These are phyloP conservation scores for Caenorhabditis sp. DNA, from an alignment of 2,888 invertebrate species.

Conservation along the genomic window DNA sequence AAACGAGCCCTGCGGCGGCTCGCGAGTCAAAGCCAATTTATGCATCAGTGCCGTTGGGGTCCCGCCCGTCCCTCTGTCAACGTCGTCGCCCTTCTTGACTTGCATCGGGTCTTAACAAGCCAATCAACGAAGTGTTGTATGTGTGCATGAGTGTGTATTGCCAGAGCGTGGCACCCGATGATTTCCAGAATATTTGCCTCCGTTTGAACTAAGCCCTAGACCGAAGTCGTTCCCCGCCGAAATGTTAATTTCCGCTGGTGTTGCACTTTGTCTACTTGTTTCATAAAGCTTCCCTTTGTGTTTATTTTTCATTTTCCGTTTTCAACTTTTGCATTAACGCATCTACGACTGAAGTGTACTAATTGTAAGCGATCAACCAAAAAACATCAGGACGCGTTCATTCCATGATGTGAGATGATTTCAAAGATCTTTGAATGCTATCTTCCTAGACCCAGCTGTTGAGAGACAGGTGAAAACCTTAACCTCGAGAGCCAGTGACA, in stretches of 20 bases:
- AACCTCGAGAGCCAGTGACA: background rate
- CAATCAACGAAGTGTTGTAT: constrained; percentile 37
- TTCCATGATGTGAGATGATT: too few species aligned
- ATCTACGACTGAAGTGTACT: background rate
- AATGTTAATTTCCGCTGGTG: background rate
- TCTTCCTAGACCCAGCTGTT: constrained; percentile 3
- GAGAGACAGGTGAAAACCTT: background rate
- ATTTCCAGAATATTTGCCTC: constrained; percentile 2
- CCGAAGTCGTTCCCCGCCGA: background rate
- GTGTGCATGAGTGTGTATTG: constrained; percentile 7
- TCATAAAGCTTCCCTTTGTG: background rate
- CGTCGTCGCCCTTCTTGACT: background rate
- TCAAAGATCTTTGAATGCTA: too few species aligned
- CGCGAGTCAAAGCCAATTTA: constrained; percentile 62
- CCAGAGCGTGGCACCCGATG: constrained; percentile 1
- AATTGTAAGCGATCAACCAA: background rate
- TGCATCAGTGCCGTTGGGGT: constrained; percentile 55
- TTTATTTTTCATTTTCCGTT: constrained; percentile 3
- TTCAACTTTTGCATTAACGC: background rate
- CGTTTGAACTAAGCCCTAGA: background rate
- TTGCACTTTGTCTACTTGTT: constrained; percentile 12
- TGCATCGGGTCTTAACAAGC: constrained; percentile 40
- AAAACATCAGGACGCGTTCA: too few species aligned
- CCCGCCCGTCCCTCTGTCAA: background rate
- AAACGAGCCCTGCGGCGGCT: constrained; percentile 60